Base-by-base conservation (phyloP, 2,888 invertebrate species). In the Caenorhabditis wallacei region DNA sequence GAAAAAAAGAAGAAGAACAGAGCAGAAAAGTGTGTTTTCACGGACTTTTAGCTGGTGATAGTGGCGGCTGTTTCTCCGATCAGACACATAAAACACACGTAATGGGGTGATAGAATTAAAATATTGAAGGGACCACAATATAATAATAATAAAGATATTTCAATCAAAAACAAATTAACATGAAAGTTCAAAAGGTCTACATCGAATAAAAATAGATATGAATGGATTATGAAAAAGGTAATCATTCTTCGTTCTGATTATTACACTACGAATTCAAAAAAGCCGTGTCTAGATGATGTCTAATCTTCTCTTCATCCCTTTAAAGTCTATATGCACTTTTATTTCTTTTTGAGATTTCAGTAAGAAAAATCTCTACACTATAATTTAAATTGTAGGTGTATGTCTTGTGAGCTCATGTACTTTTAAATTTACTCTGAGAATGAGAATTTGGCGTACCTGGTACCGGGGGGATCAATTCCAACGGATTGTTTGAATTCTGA, bases 1-100 rank as follows among this genome's bases (percentile, higher is more conserved):
- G 54, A 61, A 54, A 53, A 66, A 66, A 40, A 40, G 35, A 35
- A 35, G 35, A 35, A 35, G 40, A 40, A 40, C 40, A 40, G 40
- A 66, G 26, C 22, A 68, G 37, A 30, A 26, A 54, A 66, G 53
- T 7, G 37, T 22, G 53, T 68, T 68, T 68, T 68, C 68, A 66
- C 43, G 4, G 24, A 43, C 13, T 43, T 61, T 61, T 43, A 24
- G 30, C 18, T 10, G 18, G 11, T 13, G 20, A 37, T 20, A 35
- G 35, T 53, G 30, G 57, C 64, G 48, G 64, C 64, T 64, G 64
- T 51, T 64, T 64, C 59, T 24, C 53, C 57, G 69, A 56, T 59
- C 59, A 61, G 71, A 71, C 61, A 59, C 48, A 71, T 71, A 61
- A 70, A 70, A 70, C 43, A 70, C 70, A 57, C 70, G 57, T 20